Percentiles rank a stretch among this genome's conserved stretches.
phyloP scores from a whole-genome alignment of 1,140 invertebrate species.

The Drosophila dunni region DNA sequence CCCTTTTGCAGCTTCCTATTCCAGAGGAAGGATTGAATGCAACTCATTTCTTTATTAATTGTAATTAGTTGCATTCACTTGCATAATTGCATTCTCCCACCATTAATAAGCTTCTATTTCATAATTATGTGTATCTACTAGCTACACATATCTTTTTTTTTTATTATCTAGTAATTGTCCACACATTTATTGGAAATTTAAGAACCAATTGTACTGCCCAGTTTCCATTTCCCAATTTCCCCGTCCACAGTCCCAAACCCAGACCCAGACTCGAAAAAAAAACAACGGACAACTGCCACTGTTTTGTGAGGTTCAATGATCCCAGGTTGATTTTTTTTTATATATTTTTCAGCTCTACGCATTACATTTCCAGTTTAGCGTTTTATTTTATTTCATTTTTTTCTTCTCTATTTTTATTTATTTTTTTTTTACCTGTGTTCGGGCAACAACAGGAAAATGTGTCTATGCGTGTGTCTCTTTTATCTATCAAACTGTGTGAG shows the following conservation, averaged over 20 bases:
- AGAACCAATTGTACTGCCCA: slow-evolving; percentile 49
- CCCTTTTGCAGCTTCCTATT: not conserved
- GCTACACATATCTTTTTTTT: slow-evolving; percentile 47
- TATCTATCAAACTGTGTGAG: slow-evolving; percentile 49
- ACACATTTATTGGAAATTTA: slow-evolving; percentile 56
- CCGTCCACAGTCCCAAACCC: not conserved
- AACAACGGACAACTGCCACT: slow-evolving; percentile 34
- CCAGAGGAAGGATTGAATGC: slow-evolving; percentile 7
- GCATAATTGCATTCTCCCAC: slow-evolving; percentile 69
- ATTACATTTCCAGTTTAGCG: slow-evolving; percentile 79
- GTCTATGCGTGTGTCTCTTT: slow-evolving; percentile 58
- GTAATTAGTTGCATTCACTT: slow-evolving; percentile 77
- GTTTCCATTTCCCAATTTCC: not conserved
- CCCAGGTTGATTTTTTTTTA: slow-evolving; percentile 37
- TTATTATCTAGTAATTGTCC: slow-evolving; percentile 22
- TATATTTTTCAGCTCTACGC: slow-evolving; percentile 63
- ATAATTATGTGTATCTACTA: slow-evolving; percentile 31
- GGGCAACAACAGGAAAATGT: slow-evolving; percentile 71
- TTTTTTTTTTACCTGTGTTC: slow-evolving; percentile 65
- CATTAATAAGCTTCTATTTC: slow-evolving; percentile 30
- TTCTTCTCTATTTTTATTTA: not conserved
- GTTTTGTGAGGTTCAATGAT: slow-evolving; percentile 69
- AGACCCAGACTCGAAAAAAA: slow-evolving; percentile 25
- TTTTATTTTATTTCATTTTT: slow-evolving; percentile 68
- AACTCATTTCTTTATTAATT: slow-evolving; percentile 60